Evolutionary conservation across 2,888 invertebrate genomes (phyloP).

Genomic region (Drymonia ruficornis): DNA sequence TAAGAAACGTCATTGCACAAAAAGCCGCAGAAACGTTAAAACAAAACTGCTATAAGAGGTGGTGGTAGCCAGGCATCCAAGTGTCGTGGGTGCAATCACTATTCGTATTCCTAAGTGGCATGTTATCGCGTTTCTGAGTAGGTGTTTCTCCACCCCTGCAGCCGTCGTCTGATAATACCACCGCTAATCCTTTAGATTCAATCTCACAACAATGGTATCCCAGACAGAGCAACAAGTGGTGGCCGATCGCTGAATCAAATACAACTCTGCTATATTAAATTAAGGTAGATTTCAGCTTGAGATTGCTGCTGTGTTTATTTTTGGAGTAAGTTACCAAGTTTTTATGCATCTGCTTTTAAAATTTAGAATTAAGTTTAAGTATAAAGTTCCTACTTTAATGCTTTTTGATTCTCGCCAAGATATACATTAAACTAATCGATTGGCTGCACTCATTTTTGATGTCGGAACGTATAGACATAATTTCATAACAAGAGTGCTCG

Average conservation of each 20-base stretch:
- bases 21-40: too few relatives aligned
- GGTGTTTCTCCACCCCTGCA: slow-evolving; percentile 16
- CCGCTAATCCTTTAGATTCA: slow-evolving; percentile 47
- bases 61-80: too few relatives aligned
- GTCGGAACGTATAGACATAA: too few relatives aligned
- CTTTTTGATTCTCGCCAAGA: too few relatives aligned
- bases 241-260: slow-evolving; percentile 9
- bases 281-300: slow-evolving; percentile 19
- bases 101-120: too few relatives aligned
- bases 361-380: slow-evolving; percentile 18
- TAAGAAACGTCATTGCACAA: too few relatives aligned
- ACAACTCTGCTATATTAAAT: slow-evolving; percentile 7
- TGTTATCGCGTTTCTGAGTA: slow-evolving; percentile 11
- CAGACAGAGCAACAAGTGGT: slow-evolving; percentile 42
- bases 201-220: slow-evolving; percentile 39
- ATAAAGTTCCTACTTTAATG: too few relatives aligned
- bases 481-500: too few relatives aligned
- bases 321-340: slow-evolving; percentile 3
- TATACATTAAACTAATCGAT: too few relatives aligned
- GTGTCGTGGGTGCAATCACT: too few relatives aligned
- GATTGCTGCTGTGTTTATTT: not conserved
- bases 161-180: slow-evolving; percentile 34
- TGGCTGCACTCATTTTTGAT: too few relatives aligned
- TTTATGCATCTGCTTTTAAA: slow-evolving; percentile 18
- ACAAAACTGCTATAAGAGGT: too few relatives aligned